phyloP scores from a whole-genome alignment of 2,797 vertebrate species.

The Nyctalus aviator region DNA sequence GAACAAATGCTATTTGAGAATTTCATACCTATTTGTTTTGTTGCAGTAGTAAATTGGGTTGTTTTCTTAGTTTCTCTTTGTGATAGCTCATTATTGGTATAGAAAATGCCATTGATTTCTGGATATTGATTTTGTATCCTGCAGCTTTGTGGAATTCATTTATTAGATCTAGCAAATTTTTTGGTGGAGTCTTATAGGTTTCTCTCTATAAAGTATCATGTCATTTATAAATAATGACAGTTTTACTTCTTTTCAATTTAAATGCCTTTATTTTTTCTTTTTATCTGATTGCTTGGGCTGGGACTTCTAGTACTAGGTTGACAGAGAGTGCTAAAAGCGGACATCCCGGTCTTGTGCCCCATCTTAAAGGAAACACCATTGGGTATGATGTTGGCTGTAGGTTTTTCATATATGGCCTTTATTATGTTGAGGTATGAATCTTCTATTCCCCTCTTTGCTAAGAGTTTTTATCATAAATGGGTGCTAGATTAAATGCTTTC shows the following conservation, averaged over 20 bases:
- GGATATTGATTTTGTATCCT: neutral
- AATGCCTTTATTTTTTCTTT: neutral
- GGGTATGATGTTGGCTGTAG: neutral
- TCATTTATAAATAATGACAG: neutral
- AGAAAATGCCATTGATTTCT: neutral
- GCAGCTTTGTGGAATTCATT: neutral
- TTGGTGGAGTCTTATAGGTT: neutral
- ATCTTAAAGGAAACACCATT: neutral
- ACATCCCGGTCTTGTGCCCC: neutral
- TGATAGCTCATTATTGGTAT: neutral
- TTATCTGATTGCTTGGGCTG: neutral
- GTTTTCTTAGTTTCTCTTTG: neutral
- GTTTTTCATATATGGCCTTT: neutral
- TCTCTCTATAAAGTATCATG: neutral
- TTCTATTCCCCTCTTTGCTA: neutral
- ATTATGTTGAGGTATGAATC: neutral
- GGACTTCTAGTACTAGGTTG: neutral
- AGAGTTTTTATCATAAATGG: neutral
- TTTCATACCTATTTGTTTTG: neutral
- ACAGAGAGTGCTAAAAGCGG: neutral
- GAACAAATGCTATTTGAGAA: constrained; percentile 7
- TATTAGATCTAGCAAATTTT: neutral
- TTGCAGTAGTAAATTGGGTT: neutral
- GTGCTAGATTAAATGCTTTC: neutral
- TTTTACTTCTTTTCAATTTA: neutral